phyloP scores from a whole-genome alignment of 2,113 vertebrate genomes.

The Mustelus asterias region DNA sequence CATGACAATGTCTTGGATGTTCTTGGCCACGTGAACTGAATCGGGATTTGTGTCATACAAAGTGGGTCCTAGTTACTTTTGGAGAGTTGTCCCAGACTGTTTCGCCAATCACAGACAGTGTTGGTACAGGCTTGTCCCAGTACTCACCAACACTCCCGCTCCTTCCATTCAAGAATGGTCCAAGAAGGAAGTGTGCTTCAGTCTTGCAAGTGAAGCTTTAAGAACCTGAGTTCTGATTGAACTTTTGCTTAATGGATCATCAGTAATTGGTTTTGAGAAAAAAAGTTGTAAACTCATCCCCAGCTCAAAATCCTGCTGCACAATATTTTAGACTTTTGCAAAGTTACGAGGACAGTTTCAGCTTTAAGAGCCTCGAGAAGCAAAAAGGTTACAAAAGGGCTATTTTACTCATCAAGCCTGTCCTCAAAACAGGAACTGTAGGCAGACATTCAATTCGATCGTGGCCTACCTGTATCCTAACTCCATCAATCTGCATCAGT shows the following conservation, averaged over 20 bases:
- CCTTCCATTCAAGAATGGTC: not conserved
- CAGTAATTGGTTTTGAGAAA: not conserved
- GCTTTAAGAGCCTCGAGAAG: not conserved
- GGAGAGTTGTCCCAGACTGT: not conserved
- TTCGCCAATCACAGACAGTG: not conserved
- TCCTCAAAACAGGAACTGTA: not conserved
- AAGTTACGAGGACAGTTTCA: not conserved
- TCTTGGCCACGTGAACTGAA: not conserved
- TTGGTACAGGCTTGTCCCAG: not conserved
- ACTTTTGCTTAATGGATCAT: not conserved
- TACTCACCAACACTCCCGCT: not conserved
- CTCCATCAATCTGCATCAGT: not conserved
- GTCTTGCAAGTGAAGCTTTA: not conserved
- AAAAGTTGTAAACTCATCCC: not conserved
- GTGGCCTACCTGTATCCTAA: not conserved
- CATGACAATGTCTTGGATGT: not conserved
- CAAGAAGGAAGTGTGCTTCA: not conserved
- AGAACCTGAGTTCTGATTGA: not conserved
- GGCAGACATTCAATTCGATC: not conserved
- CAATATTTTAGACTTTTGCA: not conserved
- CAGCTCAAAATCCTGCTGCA: not conserved
- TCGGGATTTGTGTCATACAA: not conserved
- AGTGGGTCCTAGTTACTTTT: not conserved
- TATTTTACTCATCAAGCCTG: not conserved
- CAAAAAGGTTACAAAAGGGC: not conserved